Percentiles rank a stretch among this genome's conserved stretches.
These are phyloP conservation scores for Macrophya annulata DNA, from an alignment of 2,888 invertebrate species.

Conservation along the genomic window DNA sequence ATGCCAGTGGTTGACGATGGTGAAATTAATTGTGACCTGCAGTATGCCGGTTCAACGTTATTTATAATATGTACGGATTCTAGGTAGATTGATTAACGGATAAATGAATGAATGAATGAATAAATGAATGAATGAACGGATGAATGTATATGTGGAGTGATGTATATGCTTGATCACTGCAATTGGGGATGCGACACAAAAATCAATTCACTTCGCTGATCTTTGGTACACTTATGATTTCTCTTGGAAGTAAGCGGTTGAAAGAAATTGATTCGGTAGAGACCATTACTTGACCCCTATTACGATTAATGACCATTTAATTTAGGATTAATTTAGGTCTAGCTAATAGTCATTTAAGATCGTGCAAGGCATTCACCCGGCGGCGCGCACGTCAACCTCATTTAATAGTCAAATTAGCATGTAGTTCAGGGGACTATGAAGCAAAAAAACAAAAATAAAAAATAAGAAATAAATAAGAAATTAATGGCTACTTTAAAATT, in stretches of 20 bases:
- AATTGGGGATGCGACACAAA: neutral
- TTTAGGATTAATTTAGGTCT: slow-evolving; percentile 70
- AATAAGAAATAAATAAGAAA: neutral
- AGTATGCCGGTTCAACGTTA: neutral
- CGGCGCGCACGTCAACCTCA: slow-evolving; percentile 32
- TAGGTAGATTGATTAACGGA: neutral
- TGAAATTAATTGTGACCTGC: neutral
- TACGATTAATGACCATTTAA: slow-evolving; percentile 70
- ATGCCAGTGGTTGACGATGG: neutral
- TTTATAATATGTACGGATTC: neutral
- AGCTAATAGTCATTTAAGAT: slow-evolving; percentile 61
- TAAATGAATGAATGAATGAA: neutral
- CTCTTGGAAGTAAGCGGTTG: slow-evolving; percentile 29
- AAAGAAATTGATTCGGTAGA: slow-evolving; percentile 56
- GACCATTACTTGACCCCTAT: slow-evolving; percentile 66
- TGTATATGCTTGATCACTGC: neutral
- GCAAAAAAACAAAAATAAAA: neutral
- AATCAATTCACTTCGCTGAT: slow-evolving; percentile 2
- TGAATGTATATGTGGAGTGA: neutral
- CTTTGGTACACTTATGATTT: slow-evolving; percentile 22
- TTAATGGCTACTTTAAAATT: no score
- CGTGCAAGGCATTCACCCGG: slow-evolving; percentile 66
- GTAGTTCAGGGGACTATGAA: neutral
- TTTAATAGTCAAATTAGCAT: slow-evolving; percentile 40
- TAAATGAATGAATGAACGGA: no score